Percentiles rank a stretch among this genome's conserved stretches.
These are phyloP conservation scores for Xiphophorus hellerii DNA, from an alignment of 2,113 vertebrate genomes.

Conservation along the genomic window DNA sequence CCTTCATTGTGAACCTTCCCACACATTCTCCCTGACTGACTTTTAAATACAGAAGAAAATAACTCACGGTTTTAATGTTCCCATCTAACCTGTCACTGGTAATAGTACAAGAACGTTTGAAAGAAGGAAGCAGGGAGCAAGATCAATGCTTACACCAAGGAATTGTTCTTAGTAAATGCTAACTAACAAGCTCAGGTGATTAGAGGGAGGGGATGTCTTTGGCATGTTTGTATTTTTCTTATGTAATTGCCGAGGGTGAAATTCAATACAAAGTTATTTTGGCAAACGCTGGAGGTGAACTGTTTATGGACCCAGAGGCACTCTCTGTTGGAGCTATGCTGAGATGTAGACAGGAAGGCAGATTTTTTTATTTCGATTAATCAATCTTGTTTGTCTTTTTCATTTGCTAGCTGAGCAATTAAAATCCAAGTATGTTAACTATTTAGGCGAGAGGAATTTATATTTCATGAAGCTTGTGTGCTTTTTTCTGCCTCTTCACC, in stretches of 20 bases:
- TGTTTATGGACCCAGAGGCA: slow-evolving; percentile 23
- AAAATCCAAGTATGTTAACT: background rate
- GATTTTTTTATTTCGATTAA: slow-evolving; percentile 31
- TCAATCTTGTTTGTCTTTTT: slow-evolving; percentile 16
- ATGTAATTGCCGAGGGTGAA: slow-evolving; percentile 2
- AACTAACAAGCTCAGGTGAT: slow-evolving; percentile 2
- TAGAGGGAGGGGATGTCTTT: slow-evolving; percentile 3
- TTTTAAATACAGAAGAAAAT: slow-evolving; percentile 6
- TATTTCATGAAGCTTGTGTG: background rate
- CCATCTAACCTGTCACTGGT: background rate
- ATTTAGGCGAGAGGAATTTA: background rate
- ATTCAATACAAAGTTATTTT: slow-evolving; percentile 24
- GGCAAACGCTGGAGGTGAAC: slow-evolving; percentile 13
- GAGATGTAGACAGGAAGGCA: slow-evolving; percentile 16
- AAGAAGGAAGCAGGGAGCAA: background rate
- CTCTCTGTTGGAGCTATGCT: slow-evolving; percentile 6
- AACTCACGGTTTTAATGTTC: background rate
- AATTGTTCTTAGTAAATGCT: background rate
- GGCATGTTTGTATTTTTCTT: slow-evolving; percentile 1
- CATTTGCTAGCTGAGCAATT: background rate
- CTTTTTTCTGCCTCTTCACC: background rate
- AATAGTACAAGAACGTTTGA: background rate
- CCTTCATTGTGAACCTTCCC: background rate
- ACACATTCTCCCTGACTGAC: background rate
- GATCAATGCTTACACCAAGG: background rate